Conservation (phyloP, 1,140 invertebrate genomes). For the Hycleus cichorii region DNA sequence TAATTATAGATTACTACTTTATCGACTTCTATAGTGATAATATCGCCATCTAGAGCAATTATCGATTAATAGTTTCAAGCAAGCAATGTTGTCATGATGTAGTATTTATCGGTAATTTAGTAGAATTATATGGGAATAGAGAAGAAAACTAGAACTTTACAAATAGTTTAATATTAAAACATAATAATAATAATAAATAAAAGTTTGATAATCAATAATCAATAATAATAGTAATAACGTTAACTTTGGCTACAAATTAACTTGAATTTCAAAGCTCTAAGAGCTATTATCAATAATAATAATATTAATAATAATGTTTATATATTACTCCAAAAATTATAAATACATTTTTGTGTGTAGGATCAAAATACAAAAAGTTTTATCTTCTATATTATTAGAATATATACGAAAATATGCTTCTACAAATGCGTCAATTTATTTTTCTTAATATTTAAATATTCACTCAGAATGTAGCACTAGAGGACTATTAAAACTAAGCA, state of each 20-base stretch:
- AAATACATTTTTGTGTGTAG: too few species aligned
- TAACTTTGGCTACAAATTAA: slow-evolving; percentile 31
- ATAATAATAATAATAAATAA: slow-evolving; percentile 21
- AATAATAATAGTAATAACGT: slow-evolving; percentile 23
- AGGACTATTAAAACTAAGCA: too few species aligned
- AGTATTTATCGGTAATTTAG: too few species aligned
- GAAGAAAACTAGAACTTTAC: slow-evolving; percentile 5
- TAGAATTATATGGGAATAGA: too few species aligned
- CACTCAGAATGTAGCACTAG: too few species aligned
- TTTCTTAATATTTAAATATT: slow-evolving; percentile 1
- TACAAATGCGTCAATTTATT: background rate
- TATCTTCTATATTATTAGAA: background rate
- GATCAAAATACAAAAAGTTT: background rate
- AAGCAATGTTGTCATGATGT: too few species aligned
- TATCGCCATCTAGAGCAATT: too few species aligned
- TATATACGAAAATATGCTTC: slow-evolving; percentile 9
- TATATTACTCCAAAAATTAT: slow-evolving; percentile 26
- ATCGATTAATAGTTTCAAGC: too few species aligned
- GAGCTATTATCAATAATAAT: slow-evolving; percentile 7
- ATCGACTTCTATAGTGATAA: too few species aligned
- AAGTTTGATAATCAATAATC: background rate
- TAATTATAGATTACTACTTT: too few species aligned
- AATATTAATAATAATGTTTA: slow-evolving; percentile 14
- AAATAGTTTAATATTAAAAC: slow-evolving; percentile 24
- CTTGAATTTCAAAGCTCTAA: slow-evolving; percentile 23